phyloP scores from a whole-genome alignment of 2,888 invertebrate species.

The Tachina grossa region DNA sequence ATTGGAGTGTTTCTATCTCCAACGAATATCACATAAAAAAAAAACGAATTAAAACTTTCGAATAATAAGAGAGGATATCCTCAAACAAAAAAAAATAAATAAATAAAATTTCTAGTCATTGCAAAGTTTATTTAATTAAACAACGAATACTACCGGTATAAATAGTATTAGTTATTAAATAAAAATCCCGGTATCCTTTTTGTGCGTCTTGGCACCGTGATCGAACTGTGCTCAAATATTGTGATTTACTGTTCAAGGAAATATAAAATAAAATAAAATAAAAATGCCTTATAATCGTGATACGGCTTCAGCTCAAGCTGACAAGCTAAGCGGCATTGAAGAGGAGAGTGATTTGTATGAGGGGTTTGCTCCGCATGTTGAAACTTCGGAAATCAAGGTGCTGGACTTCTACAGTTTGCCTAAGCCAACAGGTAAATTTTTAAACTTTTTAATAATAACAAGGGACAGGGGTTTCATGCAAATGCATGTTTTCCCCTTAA shows the following conservation, averaged over 20 bases:
- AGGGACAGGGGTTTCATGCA: too few relatives aligned
- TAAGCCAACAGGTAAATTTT: constrained; percentile 80
- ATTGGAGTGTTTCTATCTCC: constrained; percentile 83
- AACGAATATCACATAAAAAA: constrained; percentile 73
- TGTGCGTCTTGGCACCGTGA: constrained; percentile 9
- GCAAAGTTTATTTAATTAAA: constrained; percentile 51
- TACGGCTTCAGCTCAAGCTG: constrained; percentile 83
- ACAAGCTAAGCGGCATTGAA: constrained; percentile 89
- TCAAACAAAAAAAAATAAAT: background rate
- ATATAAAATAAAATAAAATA: constrained; percentile 23
- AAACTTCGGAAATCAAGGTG: constrained; percentile 89
- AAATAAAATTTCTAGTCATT: constrained; percentile 76
- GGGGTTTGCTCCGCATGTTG: constrained; percentile 92
- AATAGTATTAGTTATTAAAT: constrained; percentile 37
- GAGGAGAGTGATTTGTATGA: constrained; percentile 90
- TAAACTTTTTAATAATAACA: too few relatives aligned
- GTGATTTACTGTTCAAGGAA: constrained; percentile 4
- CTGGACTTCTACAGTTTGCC: constrained; percentile 81
- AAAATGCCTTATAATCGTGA: constrained; percentile 82
- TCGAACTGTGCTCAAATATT: constrained; percentile 11
- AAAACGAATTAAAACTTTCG: constrained; percentile 33
- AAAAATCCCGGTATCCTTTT: background rate
- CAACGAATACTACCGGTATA: constrained; percentile 48
- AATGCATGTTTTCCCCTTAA: too few relatives aligned
- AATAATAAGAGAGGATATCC: constrained; percentile 11